phyloP scores from a whole-genome alignment of 2,797 vertebrate species.

The Mus spretus region DNA sequence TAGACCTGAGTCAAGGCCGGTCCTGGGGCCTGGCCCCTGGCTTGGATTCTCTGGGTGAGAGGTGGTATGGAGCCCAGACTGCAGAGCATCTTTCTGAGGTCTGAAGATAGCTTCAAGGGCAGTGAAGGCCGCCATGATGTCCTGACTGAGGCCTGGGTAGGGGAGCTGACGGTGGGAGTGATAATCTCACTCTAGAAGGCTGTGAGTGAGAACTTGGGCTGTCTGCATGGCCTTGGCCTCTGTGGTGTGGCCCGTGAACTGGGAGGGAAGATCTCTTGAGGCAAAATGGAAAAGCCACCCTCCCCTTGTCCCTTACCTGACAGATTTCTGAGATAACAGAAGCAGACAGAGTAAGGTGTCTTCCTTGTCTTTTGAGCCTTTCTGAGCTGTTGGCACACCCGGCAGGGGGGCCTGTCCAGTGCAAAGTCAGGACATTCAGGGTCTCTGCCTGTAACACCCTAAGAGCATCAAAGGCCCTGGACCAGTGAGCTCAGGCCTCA shows the following conservation, averaged over 20 bases:
- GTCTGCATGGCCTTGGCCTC: not conserved
- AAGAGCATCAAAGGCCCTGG: not conserved
- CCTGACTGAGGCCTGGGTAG: not conserved
- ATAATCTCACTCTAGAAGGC: not conserved
- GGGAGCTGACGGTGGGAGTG: not conserved
- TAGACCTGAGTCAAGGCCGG: not conserved
- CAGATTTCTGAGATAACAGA: not conserved
- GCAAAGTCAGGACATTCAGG: not conserved
- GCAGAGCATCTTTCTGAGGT: not conserved
- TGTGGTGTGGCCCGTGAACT: not conserved
- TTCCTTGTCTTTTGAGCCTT: not conserved
- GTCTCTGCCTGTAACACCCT: not conserved
- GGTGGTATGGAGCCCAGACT: not conserved
- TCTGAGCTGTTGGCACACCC: not conserved
- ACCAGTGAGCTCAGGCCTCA: not conserved
- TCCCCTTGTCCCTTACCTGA: not conserved
- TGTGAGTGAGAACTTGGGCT: not conserved
- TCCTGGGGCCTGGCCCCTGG: not conserved
- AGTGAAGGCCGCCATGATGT: not conserved
- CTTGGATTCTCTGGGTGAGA: not conserved
- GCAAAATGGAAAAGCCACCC: not conserved
- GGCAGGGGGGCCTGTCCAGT: accelerated
- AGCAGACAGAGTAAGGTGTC: not conserved
- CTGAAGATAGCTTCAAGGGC: not conserved
- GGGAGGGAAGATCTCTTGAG: not conserved